phyloP scores from a whole-genome alignment of 2,888 invertebrate genomes.

The Hirtodrosophila alboralis region DNA sequence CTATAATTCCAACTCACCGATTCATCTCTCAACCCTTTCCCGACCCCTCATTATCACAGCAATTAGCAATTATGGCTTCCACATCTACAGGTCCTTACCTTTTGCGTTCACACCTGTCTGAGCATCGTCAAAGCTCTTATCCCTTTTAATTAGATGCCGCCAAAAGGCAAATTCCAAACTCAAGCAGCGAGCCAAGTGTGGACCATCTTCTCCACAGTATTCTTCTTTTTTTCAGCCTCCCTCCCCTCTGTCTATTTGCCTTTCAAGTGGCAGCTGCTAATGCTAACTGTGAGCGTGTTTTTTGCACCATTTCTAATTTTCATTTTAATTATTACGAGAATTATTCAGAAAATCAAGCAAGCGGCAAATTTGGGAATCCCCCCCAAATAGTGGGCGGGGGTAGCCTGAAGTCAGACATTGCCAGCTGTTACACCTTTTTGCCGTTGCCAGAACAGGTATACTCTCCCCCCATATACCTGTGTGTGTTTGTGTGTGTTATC shows the following conservation, averaged over 20 bases:
- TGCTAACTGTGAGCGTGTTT: conserved; percentile 29
- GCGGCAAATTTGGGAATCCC: conserved; percentile 61
- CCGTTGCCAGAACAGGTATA: conserved; percentile 16
- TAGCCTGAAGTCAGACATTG: conserved; percentile 35
- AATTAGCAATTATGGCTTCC: conserved; percentile 68
- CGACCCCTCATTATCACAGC: conserved; percentile 61
- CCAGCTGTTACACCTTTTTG: conserved; percentile 68
- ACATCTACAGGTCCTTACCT: conserved; percentile 23
- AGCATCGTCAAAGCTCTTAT: conserved; percentile 54
- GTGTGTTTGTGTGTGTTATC: conserved; percentile 61
- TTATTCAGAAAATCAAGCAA: conserved; percentile 74
- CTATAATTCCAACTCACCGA: conserved; percentile 31
- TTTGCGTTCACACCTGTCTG: conserved; percentile 68
- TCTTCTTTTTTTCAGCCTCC: not conserved
- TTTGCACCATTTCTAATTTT: conserved; percentile 71
- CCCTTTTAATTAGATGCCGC: conserved; percentile 72
- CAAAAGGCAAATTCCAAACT: conserved; percentile 68
- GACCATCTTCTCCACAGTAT: conserved; percentile 18
- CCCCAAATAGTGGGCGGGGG: conserved; percentile 6
- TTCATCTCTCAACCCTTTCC: conserved; percentile 23
- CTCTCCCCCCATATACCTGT: conserved; percentile 8
- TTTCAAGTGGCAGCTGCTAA: conserved; percentile 61
- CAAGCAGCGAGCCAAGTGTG: conserved; percentile 53
- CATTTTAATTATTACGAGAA: conserved; percentile 77
- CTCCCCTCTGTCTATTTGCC: conserved; percentile 44